Percentiles rank a stretch among this genome's conserved stretches.
Conservation (phyloP, 2,888 invertebrate species). For the Lithophane ornitopus region DNA sequence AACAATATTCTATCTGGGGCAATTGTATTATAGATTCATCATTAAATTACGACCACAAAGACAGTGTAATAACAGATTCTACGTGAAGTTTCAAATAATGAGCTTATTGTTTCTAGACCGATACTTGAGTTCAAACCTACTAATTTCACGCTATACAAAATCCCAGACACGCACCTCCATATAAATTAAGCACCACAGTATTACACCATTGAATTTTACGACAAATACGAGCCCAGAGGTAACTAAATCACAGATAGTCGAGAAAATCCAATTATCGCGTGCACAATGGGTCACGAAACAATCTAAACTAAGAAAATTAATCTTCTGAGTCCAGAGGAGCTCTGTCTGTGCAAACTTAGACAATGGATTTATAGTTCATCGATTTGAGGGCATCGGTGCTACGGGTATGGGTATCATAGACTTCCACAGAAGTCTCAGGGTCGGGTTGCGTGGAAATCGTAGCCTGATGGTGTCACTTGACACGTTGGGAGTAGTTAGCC, state of each 20-base stretch:
- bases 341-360: conserved; percentile 90
- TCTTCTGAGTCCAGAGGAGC: conserved; percentile 89
- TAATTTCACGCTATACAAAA: conserved; percentile 39
- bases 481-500: neutral
- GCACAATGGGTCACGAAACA: conserved; percentile 91
- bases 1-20: conserved; percentile 5
- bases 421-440: conserved; percentile 60
- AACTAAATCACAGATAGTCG: conserved; percentile 88
- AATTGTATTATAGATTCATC: conserved; percentile 3
- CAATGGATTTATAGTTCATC: conserved; percentile 91
- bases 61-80: conserved; percentile 28
- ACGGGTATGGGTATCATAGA: conserved; percentile 76
- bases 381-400: conserved; percentile 86
- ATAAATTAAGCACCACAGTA: conserved; percentile 49
- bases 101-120: conserved; percentile 44
- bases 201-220: conserved; percentile 74
- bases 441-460: conserved; percentile 49
- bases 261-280: conserved; percentile 90
- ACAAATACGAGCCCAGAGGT: conserved; percentile 80
- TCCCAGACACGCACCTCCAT: conserved; percentile 44
- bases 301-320: conserved; percentile 91
- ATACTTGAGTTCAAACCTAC: conserved; percentile 18
- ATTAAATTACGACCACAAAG: conserved; percentile 14
- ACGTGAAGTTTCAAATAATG: conserved; percentile 32
- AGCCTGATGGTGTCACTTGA: conserved; percentile 34